Evolutionary conservation across 2,113 vertebrate genomes (phyloP).

Genomic region (Saccopteryx leptura): DNA sequence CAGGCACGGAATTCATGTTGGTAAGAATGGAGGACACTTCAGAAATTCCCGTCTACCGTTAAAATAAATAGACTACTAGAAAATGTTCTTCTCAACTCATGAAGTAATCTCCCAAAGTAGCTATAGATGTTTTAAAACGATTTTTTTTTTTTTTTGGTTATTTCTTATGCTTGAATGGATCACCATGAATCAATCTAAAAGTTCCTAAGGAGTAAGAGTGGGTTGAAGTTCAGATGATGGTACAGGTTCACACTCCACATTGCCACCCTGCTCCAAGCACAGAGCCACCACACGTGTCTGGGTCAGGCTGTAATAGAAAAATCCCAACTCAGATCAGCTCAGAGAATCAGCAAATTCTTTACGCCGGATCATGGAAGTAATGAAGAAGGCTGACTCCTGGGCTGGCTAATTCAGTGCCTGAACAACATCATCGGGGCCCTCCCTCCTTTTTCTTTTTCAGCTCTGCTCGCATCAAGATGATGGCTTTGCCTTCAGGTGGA

Average conservation of each 20-base stretch:
- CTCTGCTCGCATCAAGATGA: not conserved
- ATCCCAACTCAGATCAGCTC: not conserved
- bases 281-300: accelerated
- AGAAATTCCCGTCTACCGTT: not conserved
- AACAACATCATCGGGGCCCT: not conserved
- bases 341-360: not conserved
- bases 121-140: not conserved
- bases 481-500: not conserved
- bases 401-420: not conserved
- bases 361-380: not conserved
- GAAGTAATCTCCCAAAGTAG: not conserved
- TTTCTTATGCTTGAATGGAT: not conserved
- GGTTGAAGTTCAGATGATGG: not conserved
- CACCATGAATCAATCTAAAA: not conserved
- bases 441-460: not conserved
- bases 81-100: not conserved
- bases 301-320: not conserved
- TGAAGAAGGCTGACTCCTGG: not conserved
- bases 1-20: not conserved
- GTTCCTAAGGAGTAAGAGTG: too few species aligned
- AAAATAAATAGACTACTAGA: not conserved
- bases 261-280: not conserved
- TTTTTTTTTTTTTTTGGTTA: not conserved
- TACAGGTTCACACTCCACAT: accelerated
- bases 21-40: not conserved